Conservation (phyloP, 2,888 invertebrate species). For the Xiphydria camelus region DNA sequence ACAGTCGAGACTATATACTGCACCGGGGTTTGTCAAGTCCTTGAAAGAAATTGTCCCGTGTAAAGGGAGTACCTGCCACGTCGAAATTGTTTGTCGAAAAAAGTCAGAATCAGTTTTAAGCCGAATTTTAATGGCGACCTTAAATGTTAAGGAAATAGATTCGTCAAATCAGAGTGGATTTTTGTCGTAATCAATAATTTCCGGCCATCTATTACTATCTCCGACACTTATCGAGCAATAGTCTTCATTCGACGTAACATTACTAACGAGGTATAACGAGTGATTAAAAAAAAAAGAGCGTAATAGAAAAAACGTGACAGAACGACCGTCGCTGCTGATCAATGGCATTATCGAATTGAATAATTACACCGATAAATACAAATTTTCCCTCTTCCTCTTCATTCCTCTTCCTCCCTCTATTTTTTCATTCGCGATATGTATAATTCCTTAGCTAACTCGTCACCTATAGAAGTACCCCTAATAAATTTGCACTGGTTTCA, state of each 20-base stretch:
- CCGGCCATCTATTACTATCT: no score
- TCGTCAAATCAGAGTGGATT: no score
- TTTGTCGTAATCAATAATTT: no score
- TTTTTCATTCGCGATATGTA: conserved; percentile 20
- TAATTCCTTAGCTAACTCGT: conserved; percentile 19
- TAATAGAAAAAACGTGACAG: neutral
- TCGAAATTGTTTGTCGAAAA: no score
- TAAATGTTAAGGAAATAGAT: no score
- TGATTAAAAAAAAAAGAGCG: neutral
- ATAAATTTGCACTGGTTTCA: conserved; percentile 18
- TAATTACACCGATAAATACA: conserved; percentile 6
- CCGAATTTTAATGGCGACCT: no score
- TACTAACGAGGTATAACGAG: neutral
- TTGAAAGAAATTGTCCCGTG: no score
- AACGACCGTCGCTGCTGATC: neutral
- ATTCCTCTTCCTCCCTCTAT: neutral
- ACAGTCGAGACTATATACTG: no score
- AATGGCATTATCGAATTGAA: neutral
- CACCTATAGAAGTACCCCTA: conserved; percentile 6
- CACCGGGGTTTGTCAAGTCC: no score
- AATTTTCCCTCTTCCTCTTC: conserved; percentile 3
- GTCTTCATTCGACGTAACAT: no score
- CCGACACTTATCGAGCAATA: neutral
- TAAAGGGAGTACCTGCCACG: no score
- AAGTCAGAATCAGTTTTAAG: no score